Conservation (phyloP, 2,888 invertebrate genomes). For the Ophion ventricosus region DNA sequence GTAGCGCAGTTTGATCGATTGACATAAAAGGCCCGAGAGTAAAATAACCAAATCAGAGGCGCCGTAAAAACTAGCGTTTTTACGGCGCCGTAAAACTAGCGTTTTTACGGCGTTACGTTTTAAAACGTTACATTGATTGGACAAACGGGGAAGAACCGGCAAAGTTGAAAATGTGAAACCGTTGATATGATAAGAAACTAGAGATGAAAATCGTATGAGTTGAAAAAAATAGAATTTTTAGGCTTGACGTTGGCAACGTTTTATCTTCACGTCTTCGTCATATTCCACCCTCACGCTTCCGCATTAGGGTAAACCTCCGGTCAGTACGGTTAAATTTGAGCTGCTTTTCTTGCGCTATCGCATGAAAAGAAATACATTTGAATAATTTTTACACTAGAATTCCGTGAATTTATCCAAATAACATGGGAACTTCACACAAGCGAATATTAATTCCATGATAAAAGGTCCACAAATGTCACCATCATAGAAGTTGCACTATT, state of each 20-base stretch:
- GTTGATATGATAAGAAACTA: conserved; percentile 11
- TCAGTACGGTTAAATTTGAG: not conserved
- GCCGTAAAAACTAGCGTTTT: conserved; percentile 19
- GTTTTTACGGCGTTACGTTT: no score
- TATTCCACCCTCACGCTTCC: conserved; percentile 1
- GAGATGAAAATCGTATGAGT: not conserved
- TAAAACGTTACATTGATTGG: no score
- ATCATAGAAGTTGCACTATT: no score
- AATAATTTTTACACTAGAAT: conserved; percentile 9
- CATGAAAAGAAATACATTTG: not conserved
- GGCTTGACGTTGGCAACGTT: conserved; percentile 27
- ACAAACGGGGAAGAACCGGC: not conserved
- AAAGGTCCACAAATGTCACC: no score
- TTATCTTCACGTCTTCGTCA: conserved; percentile 21
- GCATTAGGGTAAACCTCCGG: conserved; percentile 1
- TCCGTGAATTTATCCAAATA: not conserved
- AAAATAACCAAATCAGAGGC: conserved; percentile 35
- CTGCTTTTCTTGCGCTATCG: not conserved
- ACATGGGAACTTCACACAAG: not conserved
- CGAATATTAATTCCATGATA: no score
- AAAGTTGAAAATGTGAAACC: conserved; percentile 9
- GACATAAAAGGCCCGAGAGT: conserved; percentile 19
- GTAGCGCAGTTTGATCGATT: conserved; percentile 9
- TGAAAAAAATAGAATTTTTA: conserved; percentile 17
- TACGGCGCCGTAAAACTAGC: no score